Conservation (phyloP, 2,797 vertebrate species). For the Mergus octosetaceus region DNA sequence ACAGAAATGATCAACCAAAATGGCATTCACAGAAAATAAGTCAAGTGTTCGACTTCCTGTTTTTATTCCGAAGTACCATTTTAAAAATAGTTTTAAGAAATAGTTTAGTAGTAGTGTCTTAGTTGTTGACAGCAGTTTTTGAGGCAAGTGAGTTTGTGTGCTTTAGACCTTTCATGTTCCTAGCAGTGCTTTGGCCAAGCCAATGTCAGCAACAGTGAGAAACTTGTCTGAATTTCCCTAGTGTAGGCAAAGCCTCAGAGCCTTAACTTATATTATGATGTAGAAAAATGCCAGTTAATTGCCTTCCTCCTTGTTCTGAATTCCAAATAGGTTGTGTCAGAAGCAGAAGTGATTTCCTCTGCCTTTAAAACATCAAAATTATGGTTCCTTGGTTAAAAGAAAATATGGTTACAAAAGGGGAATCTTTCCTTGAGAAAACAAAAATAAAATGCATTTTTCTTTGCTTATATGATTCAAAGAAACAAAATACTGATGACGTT, state of each 20-base stretch:
- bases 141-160: neutral
- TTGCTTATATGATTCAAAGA: neutral
- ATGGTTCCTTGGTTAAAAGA: neutral
- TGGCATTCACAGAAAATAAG: slow-evolving; percentile 25
- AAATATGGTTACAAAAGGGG: neutral
- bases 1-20: slow-evolving; percentile 13
- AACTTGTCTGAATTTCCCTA: slow-evolving; percentile 53
- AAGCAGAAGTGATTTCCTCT: neutral
- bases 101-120: neutral
- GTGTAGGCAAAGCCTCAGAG: slow-evolving; percentile 55
- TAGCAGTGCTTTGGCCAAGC: neutral
- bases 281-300: slow-evolving; percentile 66
- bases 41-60: neutral
- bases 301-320: slow-evolving; percentile 19
- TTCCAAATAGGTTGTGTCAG: slow-evolving; percentile 43
- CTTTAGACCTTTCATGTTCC: neutral
- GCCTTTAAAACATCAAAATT: neutral
- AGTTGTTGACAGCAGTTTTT: slow-evolving; percentile 11
- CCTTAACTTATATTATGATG: slow-evolving; percentile 54
- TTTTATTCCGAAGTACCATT: neutral
- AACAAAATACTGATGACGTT: neutral
- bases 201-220: slow-evolving; percentile 12
- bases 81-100: slow-evolving; percentile 21
- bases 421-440: neutral
- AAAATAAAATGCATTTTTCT: neutral